Percentiles rank a stretch among this genome's conserved stretches.
phyloP scores from a whole-genome alignment of 2,888 invertebrate genomes.

The Torymus auratus region DNA sequence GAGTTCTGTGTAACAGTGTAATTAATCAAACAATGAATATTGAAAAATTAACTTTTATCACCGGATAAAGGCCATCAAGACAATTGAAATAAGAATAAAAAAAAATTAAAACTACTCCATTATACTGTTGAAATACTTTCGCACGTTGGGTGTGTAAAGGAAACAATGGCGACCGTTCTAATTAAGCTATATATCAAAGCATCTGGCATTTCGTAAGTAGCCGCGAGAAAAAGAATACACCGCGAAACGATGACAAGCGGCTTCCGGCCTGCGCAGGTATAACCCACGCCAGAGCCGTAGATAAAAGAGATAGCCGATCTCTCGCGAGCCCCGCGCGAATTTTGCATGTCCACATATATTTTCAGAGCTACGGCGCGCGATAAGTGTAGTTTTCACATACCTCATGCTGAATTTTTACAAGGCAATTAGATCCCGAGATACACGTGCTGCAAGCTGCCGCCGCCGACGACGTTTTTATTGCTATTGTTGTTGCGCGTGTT shows the following conservation, averaged over 20 bases:
- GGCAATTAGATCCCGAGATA: too few relatives aligned
- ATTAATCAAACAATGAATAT: too few relatives aligned
- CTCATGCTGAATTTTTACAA: too few relatives aligned
- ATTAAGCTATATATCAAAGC: slow-evolving; percentile 12
- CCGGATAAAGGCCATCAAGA: too few relatives aligned
- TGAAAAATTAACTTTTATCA: too few relatives aligned
- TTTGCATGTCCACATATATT: neutral
- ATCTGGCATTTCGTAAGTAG: slow-evolving; percentile 6
- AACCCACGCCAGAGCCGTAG: neutral
- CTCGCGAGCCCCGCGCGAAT: neutral
- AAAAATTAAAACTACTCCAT: neutral
- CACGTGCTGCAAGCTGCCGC: too few relatives aligned
- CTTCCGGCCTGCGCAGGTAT: slow-evolving; percentile 5
- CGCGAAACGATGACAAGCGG: slow-evolving; percentile 17
- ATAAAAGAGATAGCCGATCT: slow-evolving; percentile 10
- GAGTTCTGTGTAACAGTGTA: too few relatives aligned
- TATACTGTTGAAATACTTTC: neutral
- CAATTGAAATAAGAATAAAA: neutral
- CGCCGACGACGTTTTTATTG: too few relatives aligned
- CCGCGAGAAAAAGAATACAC: slow-evolving; percentile 15
- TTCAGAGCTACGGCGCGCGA: too few relatives aligned
- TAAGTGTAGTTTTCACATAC: too few relatives aligned
- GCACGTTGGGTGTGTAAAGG: neutral
- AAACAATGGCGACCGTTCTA: slow-evolving; percentile 7
- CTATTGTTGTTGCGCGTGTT: too few relatives aligned